Evolutionary conservation across 2,113 vertebrate species (phyloP), one percentile per base, ranked within the genome.

Genomic region (Gadus macrocephalus): DNA sequence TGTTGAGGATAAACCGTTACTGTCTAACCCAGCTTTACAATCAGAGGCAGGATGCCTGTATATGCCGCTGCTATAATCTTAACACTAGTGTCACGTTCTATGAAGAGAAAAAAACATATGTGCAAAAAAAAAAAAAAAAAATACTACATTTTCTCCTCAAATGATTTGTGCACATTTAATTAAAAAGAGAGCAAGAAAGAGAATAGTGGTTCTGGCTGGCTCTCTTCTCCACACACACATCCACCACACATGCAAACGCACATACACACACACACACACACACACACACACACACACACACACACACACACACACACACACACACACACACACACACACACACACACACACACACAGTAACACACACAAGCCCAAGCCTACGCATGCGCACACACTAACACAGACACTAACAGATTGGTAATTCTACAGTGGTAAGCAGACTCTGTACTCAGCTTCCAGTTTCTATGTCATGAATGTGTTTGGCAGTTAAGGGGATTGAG

Each of bases 1-100:
- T 81, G 78, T 88, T 87, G 82, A 82, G 73, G 73, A 78, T 87
- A 86, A 87, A 83, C 84, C 73, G 28, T 72, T 38, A 68, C 76
- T 75, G 66, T 62, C 61, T 79, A 69, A 77, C 75, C 38, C 78
- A 69, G 68, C 64, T 75, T 76, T 81, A 9, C 17, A 8, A 27
- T 5, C 55, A 14, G 3, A 58, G 53, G 53, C 55, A 49, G 42
- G 42, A 49, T 49, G 3, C 53, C 53, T 16, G 53, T 55, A 14
- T 55, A 76, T 64, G 72, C 70, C 25, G 64, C 70, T 62, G 53
- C 78, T 76, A 72, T 83, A 78, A 74, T 83, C 78, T 81, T 67
- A 59, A 56, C 74, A 49, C 72, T 59, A 55, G 69, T 70, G 56
- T 81, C 79, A 49, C 15, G 20, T 71, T 71, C 74, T 66, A 75